Percentiles rank a stretch among this genome's conserved stretches.
Evolutionary conservation across 2,113 vertebrate genomes (phyloP).

Genomic region (Phoxinus phoxinus): DNA sequence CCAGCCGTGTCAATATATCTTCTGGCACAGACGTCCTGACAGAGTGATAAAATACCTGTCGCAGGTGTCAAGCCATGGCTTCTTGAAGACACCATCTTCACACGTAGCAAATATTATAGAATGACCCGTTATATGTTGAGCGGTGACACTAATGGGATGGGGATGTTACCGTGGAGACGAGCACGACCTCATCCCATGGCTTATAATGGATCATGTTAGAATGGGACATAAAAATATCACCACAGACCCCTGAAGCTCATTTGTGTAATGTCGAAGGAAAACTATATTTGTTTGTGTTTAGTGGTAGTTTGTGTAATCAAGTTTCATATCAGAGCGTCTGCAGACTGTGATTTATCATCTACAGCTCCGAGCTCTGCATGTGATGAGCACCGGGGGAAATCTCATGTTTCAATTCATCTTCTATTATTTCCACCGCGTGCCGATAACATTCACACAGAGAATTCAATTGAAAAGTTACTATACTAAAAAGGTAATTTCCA

Average conservation of each 20-base stretch:
- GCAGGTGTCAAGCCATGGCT: slow-evolving; percentile 19
- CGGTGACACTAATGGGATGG: slow-evolving; percentile 42
- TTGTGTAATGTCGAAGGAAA: slow-evolving; percentile 3
- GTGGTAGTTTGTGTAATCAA: slow-evolving; percentile 2
- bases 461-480: background rate
- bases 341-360: slow-evolving; percentile 3
- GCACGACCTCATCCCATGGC: background rate
- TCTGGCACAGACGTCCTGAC: slow-evolving; percentile 34
- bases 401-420: slow-evolving; percentile 1
- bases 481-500: background rate
- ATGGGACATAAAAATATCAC: background rate
- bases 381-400: slow-evolving; percentile 27
- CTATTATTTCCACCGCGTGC: background rate
- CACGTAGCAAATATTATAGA: background rate
- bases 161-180: slow-evolving; percentile 32
- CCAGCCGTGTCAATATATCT: slow-evolving; percentile 12
- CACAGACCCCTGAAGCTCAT: background rate
- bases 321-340: background rate
- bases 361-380: background rate
- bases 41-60: slow-evolving; percentile 52
- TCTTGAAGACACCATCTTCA: slow-evolving; percentile 5
- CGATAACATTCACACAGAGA: background rate
- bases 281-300: background rate
- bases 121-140: background rate
- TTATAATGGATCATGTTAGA: slow-evolving; percentile 8